Percentiles rank a stretch among this genome's conserved stretches.
phyloP scores from a whole-genome alignment of 2,113 vertebrate genomes.

The Struthio camelus region DNA sequence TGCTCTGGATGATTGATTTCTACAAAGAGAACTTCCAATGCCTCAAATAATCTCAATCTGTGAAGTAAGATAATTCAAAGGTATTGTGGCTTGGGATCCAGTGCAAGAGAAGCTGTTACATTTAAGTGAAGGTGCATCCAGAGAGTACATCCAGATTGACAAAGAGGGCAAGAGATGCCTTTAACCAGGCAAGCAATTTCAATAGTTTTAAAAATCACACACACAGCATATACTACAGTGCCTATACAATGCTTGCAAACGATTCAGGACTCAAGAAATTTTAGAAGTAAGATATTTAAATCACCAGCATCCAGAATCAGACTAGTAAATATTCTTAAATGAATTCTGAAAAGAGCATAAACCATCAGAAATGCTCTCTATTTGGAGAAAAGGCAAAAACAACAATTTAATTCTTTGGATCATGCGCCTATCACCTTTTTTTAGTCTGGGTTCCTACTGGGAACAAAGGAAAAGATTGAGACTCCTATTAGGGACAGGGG shows the following conservation, averaged over 20 bases:
- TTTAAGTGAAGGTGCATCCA: no score
- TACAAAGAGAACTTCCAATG: background rate
- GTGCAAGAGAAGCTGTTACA: no score
- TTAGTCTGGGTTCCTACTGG: no score
- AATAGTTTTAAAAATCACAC: no score
- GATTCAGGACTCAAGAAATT: background rate
- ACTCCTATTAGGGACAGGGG: background rate
- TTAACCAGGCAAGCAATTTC: background rate
- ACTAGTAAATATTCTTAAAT: background rate
- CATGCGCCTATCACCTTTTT: background rate
- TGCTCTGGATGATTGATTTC: background rate
- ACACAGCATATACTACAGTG: background rate
- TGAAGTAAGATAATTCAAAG: background rate
- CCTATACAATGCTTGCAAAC: background rate
- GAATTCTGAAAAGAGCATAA: background rate
- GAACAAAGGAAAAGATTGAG: background rate
- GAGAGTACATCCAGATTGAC: background rate
- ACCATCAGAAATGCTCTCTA: no score
- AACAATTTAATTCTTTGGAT: background rate
- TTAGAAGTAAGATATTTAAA: background rate
- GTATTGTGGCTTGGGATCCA: background rate
- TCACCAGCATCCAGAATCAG: background rate
- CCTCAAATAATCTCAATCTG: background rate
- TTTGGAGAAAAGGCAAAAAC: no score
- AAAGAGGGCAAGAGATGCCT: background rate